Evolutionary conservation across 2,113 vertebrate species (phyloP), one percentile per base, ranked within the genome.

Genomic region (Paramisgurnus dabryanus): DNA sequence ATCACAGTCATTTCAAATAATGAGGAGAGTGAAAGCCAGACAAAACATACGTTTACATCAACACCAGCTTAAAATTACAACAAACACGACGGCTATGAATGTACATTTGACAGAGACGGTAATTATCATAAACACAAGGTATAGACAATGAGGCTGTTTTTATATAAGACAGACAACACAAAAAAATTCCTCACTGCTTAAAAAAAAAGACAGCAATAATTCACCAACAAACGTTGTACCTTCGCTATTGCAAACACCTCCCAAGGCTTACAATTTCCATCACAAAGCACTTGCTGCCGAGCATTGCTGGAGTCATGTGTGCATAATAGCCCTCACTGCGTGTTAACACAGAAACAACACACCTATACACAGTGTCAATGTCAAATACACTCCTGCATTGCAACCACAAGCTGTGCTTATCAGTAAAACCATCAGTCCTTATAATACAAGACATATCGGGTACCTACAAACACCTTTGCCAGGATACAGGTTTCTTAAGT

Each of bases 81-180:
- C 49, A 84, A 61, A 49, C 82, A 82, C 88, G 85, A 90, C 80
- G 60, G 84, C 86, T 81, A 79, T 83, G 82, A 89, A 87, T 88
- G 43, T 86, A 79, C 6, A 76, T 79, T 83, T 73, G 67, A 85
- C 80, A 22, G 65, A 50, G 69, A 70, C 80, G 12, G 79, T 85
- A 87, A 89, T 87, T 87, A 89, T 79, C 75, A 71, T 85, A 76
- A 86, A 85, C 85, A 86, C 87, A 80, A 86, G 73, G 61, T 85
- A 80, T 55, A 60, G 86, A 88, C 83, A 87, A 81, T 67, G 85
- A 81, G 17, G 85, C 86, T 66, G 77, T 64, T 41, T 22, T 22
- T 50, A 45, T 41, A 47, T 13, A 39, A 50, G 67, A 67, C 76
- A 71, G 49, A 41, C 9, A 49, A 67, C 64, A 39, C 41, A 41